Evolutionary conservation across 2,888 invertebrate genomes (phyloP).

Genomic region (Drosophila pseudotalamancana): DNA sequence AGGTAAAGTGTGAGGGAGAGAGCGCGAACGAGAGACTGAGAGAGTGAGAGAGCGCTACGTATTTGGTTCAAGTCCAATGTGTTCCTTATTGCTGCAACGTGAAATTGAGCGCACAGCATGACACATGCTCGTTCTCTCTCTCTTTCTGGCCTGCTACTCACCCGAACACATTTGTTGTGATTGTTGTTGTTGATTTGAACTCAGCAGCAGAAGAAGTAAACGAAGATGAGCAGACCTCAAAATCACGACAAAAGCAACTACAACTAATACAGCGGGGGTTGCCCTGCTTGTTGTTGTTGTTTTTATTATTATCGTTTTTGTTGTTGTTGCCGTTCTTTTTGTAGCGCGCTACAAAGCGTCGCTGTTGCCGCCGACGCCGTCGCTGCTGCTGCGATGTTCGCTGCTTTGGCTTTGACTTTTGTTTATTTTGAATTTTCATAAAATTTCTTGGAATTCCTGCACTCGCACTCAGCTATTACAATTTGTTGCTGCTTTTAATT

Average conservation of each 20-base stretch:
- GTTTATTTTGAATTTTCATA: slow-evolving; percentile 72
- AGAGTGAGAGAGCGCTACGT: slow-evolving; percentile 11
- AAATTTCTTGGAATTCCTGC: slow-evolving; percentile 62
- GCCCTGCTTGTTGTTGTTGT: slow-evolving; percentile 40
- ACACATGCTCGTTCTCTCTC: slow-evolving; percentile 40
- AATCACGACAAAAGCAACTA: slow-evolving; percentile 52
- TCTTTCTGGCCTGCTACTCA: slow-evolving; percentile 45
- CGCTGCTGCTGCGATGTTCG: slow-evolving; percentile 7
- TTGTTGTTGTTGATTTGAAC: slow-evolving; percentile 39
- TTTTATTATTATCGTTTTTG: slow-evolving; percentile 21
- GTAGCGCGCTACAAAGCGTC: slow-evolving; percentile 56
- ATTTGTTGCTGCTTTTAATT: slow-evolving; percentile 28
- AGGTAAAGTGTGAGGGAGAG: slow-evolving; percentile 36
- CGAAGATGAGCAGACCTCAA: slow-evolving; percentile 53
- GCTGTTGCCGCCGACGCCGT: slow-evolving; percentile 12
- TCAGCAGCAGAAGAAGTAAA: slow-evolving; percentile 16
- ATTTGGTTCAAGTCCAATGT: slow-evolving; percentile 69
- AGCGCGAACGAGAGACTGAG: neutral
- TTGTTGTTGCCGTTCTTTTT: slow-evolving; percentile 39
- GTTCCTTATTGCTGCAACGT: slow-evolving; percentile 60
- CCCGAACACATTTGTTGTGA: slow-evolving; percentile 57
- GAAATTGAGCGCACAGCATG: slow-evolving; percentile 58
- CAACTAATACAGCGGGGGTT: slow-evolving; percentile 53
- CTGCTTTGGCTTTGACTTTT: slow-evolving; percentile 45
- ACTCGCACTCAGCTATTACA: slow-evolving; percentile 28